These are phyloP conservation scores for Geotrupes spiniger DNA, from an alignment of 2,888 invertebrate genomes.

Conservation along the genomic window DNA sequence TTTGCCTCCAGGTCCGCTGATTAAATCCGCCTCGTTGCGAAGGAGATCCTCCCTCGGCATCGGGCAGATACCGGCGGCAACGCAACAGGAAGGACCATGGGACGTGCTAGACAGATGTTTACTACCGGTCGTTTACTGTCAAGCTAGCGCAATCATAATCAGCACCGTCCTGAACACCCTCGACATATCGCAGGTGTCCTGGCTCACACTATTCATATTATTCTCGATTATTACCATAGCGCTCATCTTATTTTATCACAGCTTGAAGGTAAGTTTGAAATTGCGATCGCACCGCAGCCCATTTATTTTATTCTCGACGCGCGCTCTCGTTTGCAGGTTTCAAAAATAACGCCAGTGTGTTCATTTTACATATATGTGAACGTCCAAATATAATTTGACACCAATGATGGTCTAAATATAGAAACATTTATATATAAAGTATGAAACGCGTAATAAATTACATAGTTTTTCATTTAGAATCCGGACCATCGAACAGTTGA, in stretches of 20 bases:
- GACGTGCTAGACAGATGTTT: slow-evolving; percentile 70
- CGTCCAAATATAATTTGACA: slow-evolving; percentile 16
- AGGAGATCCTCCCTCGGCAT: slow-evolving; percentile 48
- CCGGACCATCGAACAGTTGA: too few species aligned
- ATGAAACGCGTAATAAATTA: not conserved
- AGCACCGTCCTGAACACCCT: slow-evolving; percentile 70
- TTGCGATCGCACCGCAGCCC: not conserved
- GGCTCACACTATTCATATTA: slow-evolving; percentile 76
- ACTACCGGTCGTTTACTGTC: slow-evolving; percentile 75
- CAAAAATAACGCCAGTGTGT: slow-evolving; percentile 6
- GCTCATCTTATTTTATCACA: slow-evolving; percentile 79
- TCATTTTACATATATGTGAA: slow-evolving; percentile 2
- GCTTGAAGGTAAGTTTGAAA: slow-evolving; percentile 73
- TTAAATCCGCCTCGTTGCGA: slow-evolving; percentile 51
- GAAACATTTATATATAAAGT: slow-evolving; percentile 8
- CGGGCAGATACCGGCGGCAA: slow-evolving; percentile 57
- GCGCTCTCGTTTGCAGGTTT: too few species aligned
- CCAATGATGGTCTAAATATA: slow-evolving; percentile 21
- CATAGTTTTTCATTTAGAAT: too few species aligned
- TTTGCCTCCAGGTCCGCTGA: slow-evolving; percentile 47
- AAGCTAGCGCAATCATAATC: slow-evolving; percentile 73
- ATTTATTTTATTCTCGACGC: too few species aligned
- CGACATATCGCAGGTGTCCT: slow-evolving; percentile 72
- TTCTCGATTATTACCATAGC: slow-evolving; percentile 72
- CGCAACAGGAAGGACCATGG: slow-evolving; percentile 63